phyloP scores from a whole-genome alignment of 2,797 vertebrate species.

The Phyllotis vaccarum region DNA sequence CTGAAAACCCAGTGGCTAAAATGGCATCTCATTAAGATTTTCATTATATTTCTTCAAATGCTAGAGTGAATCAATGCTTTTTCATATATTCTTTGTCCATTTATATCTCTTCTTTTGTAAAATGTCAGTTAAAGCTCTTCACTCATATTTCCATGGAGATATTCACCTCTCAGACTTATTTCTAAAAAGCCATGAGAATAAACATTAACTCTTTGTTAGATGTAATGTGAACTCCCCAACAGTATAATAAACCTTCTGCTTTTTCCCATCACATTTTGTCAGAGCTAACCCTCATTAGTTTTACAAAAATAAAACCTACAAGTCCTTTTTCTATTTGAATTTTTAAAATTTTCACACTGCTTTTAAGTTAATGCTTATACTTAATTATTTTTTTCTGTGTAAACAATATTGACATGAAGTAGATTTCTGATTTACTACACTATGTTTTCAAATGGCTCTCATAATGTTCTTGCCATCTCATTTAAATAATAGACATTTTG shows the following conservation, averaged over 20 bases:
- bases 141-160: conserved; percentile 39
- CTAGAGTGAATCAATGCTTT: conserved; percentile 3
- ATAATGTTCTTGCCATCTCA: background rate
- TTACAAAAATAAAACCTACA: background rate
- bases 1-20: conserved; percentile 52
- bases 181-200: conserved; percentile 27
- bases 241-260: background rate
- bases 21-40: conserved; percentile 53
- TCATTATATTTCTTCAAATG: conserved; percentile 67
- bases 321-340: background rate
- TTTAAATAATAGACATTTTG: background rate
- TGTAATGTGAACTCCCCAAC: conserved; percentile 1
- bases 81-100: conserved; percentile 50
- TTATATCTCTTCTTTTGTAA: conserved; percentile 72
- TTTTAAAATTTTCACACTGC: background rate
- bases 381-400: background rate
- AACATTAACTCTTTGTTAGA: conserved; percentile 48
- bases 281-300: background rate
- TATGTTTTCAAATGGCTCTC: background rate
- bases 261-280: background rate
- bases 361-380: background rate
- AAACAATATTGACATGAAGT: background rate
- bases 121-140: conserved; percentile 69
- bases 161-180: conserved; percentile 46
- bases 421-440: conserved; percentile 6